phyloP scores from a whole-genome alignment of 2,113 vertebrate genomes.

The Tamias sibiricus region DNA sequence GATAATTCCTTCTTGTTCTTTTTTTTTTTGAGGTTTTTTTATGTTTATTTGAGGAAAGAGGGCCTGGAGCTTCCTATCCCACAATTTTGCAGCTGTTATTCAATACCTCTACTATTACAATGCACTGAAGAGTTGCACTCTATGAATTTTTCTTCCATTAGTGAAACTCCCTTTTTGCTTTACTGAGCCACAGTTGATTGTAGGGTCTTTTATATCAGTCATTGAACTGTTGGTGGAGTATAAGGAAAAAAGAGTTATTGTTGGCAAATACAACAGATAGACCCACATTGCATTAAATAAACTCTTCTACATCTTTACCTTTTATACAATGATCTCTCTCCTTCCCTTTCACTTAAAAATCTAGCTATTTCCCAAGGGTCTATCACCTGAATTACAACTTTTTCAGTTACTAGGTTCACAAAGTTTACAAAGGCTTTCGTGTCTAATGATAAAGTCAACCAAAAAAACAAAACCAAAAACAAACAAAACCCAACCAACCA shows the following conservation, averaged over 20 bases:
- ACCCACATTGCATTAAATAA: background rate
- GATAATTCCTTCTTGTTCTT: background rate
- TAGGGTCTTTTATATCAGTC: background rate
- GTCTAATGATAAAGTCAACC: background rate
- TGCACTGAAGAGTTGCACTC: background rate
- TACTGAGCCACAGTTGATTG: background rate
- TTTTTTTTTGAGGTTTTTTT: background rate
- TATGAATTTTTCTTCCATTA: background rate
- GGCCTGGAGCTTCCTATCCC: background rate
- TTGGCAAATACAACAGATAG: background rate
- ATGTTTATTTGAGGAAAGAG: background rate
- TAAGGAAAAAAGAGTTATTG: background rate
- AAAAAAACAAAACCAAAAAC: background rate
- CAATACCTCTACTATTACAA: background rate
- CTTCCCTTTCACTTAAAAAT: conserved; percentile 12
- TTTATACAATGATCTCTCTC: background rate
- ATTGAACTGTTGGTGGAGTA: background rate
- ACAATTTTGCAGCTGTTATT: background rate
- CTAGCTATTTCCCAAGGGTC: background rate
- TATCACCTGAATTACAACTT: background rate
- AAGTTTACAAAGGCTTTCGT: background rate
- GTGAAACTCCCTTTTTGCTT: background rate
- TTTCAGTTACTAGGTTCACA: background rate
- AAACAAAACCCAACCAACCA: too few relatives aligned
- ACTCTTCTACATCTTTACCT: background rate